Percentiles rank a stretch among this genome's conserved stretches.
Evolutionary conservation across 2,113 vertebrate genomes (phyloP).

Genomic region (Hirundichthys speculiger): DNA sequence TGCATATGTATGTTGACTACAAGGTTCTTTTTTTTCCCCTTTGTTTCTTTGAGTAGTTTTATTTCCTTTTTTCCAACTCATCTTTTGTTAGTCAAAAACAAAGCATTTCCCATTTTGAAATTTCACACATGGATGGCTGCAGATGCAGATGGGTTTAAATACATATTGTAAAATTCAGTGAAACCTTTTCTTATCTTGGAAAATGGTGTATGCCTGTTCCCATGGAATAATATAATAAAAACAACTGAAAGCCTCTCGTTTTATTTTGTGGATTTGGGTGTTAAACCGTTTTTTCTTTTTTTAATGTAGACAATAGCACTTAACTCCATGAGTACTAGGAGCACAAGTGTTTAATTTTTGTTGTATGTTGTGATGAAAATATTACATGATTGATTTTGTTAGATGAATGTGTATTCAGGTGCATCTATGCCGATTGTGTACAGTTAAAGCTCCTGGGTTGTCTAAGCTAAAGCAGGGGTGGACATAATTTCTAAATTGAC

Average conservation of each 20-base stretch:
- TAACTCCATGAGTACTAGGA: not conserved
- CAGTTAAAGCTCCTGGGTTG: conserved; percentile 84
- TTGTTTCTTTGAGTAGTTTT: conserved; percentile 4
- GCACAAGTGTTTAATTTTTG: not conserved
- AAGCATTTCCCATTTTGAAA: conserved; percentile 8
- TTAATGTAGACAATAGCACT: not conserved
- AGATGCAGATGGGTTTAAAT: conserved; percentile 56
- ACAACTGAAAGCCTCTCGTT: conserved; percentile 29
- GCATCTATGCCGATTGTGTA: conserved; percentile 81
- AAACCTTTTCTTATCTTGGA: conserved; percentile 78
- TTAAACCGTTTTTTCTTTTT: not conserved
- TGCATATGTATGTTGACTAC: conserved; percentile 25
- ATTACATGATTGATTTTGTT: conserved; percentile 9
- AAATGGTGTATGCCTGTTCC: conserved; percentile 82
- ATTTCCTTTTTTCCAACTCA: conserved; percentile 26
- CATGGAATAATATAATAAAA: conserved; percentile 83
- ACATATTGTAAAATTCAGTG: conserved; percentile 69
- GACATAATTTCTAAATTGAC: conserved; percentile 81
- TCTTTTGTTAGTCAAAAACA: conserved; percentile 37
- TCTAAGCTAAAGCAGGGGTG: conserved; percentile 93
- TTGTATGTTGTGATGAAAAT: not conserved
- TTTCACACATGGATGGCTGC: conserved; percentile 44
- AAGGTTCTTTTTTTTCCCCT: conserved; percentile 15
- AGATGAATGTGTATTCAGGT: conserved; percentile 66
- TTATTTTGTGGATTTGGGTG: not conserved